These are phyloP conservation scores for Drosophila bipectinata DNA, from an alignment of 1,140 invertebrate genomes.

Conservation along the genomic window DNA sequence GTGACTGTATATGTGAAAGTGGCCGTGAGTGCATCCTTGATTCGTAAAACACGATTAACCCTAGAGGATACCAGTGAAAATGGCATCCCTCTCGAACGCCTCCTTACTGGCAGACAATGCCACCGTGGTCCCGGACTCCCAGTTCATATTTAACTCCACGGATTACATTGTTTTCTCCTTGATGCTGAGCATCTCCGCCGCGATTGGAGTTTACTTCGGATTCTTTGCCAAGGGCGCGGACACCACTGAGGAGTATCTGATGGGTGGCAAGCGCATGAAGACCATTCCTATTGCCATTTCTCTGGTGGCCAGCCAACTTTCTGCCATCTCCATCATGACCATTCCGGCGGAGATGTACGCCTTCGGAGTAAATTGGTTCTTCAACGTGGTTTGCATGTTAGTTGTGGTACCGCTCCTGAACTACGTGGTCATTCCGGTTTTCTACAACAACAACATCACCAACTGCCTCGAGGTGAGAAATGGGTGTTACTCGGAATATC, in stretches of 20 bases:
- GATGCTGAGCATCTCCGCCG: conserved; percentile 87
- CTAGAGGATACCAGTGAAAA: conserved; percentile 13
- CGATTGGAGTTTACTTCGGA: conserved; percentile 88
- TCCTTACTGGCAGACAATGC: conserved; percentile 19
- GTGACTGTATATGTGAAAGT: neutral
- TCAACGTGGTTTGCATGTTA: conserved; percentile 87
- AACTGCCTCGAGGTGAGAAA: conserved; percentile 91
- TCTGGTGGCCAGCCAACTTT: conserved; percentile 90
- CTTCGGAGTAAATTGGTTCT: conserved; percentile 89
- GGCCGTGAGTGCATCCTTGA: conserved; percentile 85
- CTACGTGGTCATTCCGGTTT: conserved; percentile 91
- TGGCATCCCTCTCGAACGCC: conserved; percentile 52
- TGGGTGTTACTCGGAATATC: neutral
- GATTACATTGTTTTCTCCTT: conserved; percentile 87
- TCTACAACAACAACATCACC: conserved; percentile 91
- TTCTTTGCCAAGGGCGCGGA: conserved; percentile 81
- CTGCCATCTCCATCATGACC: conserved; percentile 91
- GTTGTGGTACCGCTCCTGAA: conserved; percentile 88
- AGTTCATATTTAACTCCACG: conserved; percentile 84
- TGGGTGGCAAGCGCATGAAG: conserved; percentile 87
- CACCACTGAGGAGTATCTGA: conserved; percentile 86
- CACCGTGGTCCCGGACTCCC: conserved; percentile 15
- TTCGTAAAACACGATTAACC: neutral
- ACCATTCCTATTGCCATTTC: conserved; percentile 88
- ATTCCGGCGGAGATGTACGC: conserved; percentile 92